phyloP scores from a whole-genome alignment of 2,888 invertebrate genomes.

The Aleiodes leptofemur region DNA sequence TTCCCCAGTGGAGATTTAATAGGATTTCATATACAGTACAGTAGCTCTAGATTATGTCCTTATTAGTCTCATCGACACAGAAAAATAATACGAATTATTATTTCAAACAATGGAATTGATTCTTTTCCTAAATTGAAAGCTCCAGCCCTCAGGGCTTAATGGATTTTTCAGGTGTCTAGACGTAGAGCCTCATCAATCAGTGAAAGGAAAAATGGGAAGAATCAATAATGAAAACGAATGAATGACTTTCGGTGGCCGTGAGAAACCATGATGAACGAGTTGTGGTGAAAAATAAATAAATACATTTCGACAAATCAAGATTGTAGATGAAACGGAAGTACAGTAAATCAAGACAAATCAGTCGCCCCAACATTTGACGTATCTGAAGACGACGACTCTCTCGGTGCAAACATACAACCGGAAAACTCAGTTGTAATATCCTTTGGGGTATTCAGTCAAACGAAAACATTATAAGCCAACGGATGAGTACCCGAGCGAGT shows the following conservation, averaged over 20 bases:
- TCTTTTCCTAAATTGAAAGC: too few species aligned
- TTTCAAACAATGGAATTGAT: too few species aligned
- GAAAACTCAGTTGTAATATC: constrained; percentile 17
- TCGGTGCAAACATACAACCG: constrained; percentile 9
- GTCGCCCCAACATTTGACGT: background rate
- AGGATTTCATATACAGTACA: too few species aligned
- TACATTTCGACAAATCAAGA: background rate
- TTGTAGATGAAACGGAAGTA: constrained; percentile 7
- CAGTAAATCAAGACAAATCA: constrained; percentile 15
- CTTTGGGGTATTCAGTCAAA: background rate
- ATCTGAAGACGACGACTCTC: constrained; percentile 1
- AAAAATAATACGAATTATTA: too few species aligned
- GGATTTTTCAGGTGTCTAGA: constrained; percentile 16
- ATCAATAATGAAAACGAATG: background rate
- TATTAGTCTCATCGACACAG: too few species aligned
- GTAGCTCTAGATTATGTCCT: too few species aligned
- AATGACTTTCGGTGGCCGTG: background rate
- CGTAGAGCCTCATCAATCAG: constrained; percentile 14
- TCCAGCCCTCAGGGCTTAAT: background rate
- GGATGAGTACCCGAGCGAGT: constrained; percentile 55
- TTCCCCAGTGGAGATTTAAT: constrained; percentile 7
- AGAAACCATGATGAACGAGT: constrained; percentile 9
- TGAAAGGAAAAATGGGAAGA: background rate
- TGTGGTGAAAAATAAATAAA: background rate
- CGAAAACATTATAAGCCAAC: constrained; percentile 43